These are phyloP conservation scores for Perizoma affinitatum DNA, from an alignment of 2,888 invertebrate genomes.

Conservation along the genomic window DNA sequence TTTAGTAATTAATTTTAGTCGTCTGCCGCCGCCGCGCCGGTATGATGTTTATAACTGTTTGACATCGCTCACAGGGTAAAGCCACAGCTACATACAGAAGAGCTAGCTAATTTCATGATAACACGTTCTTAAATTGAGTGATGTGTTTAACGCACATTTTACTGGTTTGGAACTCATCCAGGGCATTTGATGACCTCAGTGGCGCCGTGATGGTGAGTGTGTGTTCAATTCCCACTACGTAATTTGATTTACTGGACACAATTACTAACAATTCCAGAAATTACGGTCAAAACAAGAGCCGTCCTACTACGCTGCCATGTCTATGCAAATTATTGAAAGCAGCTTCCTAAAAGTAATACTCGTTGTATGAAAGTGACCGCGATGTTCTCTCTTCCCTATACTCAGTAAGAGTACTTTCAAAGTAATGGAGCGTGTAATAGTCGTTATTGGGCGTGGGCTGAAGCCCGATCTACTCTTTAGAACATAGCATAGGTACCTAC, in stretches of 20 bases:
- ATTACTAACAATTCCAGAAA: too few relatives aligned
- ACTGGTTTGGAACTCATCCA: too few relatives aligned
- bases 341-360: too few relatives aligned
- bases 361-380: constrained; percentile 3
- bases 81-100: constrained; percentile 1
- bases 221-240: too few relatives aligned
- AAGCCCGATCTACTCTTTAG: constrained; percentile 41
- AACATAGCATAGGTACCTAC: constrained; percentile 45
- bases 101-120: constrained; percentile 9
- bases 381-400: constrained; percentile 5
- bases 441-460: constrained; percentile 67
- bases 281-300: too few relatives aligned
- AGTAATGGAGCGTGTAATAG: constrained; percentile 75
- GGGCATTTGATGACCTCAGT: too few relatives aligned
- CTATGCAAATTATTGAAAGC: too few relatives aligned
- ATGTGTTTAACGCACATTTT: too few relatives aligned
- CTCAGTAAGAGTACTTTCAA: constrained; percentile 61
- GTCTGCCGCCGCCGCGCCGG: constrained; percentile 10
- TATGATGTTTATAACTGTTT: constrained; percentile 45
- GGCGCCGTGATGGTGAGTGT: too few relatives aligned
- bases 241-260: too few relatives aligned
- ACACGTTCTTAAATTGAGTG: background rate
- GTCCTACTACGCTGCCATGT: too few relatives aligned
- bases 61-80: constrained; percentile 51
- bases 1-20: constrained; percentile 29